These are phyloP conservation scores for Furcula furcula DNA, from an alignment of 2,888 invertebrate species.

Conservation along the genomic window DNA sequence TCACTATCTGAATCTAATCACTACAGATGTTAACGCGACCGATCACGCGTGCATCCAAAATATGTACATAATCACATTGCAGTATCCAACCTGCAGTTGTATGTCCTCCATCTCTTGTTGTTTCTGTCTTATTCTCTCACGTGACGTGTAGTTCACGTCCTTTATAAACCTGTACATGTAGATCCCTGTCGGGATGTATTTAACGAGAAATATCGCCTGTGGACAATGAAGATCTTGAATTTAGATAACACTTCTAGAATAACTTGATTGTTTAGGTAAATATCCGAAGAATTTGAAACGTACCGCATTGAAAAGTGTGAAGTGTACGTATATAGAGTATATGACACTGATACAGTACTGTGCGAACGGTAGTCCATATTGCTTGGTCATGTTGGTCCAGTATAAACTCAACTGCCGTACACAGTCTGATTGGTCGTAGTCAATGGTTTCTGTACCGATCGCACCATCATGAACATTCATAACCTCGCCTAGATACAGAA, in stretches of 20 bases:
- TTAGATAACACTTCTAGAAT: too few species aligned
- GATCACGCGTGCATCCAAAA: background rate
- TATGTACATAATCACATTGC: background rate
- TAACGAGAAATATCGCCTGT: conserved; percentile 54
- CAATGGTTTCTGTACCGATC: conserved; percentile 11
- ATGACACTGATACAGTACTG: conserved; percentile 42
- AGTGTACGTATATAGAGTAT: conserved; percentile 45
- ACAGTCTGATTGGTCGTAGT: conserved; percentile 5
- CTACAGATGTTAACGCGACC: too few species aligned
- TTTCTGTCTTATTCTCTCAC: conserved; percentile 49
- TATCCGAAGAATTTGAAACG: conserved; percentile 16
- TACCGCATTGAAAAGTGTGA: conserved; percentile 55
- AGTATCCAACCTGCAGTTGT: conserved; percentile 61
- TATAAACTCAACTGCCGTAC: conserved; percentile 12
- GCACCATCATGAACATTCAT: conserved; percentile 31
- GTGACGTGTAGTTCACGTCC: conserved; percentile 46
- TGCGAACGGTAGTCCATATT: conserved; percentile 42
- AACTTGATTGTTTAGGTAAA: too few species aligned
- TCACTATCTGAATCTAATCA: conserved; percentile 59
- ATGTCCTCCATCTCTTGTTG: conserved; percentile 62
- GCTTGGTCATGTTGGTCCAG: conserved; percentile 39
- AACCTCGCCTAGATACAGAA: conserved; percentile 22
- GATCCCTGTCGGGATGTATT: conserved; percentile 57
- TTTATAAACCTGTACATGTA: conserved; percentile 56
- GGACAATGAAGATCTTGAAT: too few species aligned